Conservation (phyloP, 2,113 vertebrate species). For the Symphodus melops region DNA sequence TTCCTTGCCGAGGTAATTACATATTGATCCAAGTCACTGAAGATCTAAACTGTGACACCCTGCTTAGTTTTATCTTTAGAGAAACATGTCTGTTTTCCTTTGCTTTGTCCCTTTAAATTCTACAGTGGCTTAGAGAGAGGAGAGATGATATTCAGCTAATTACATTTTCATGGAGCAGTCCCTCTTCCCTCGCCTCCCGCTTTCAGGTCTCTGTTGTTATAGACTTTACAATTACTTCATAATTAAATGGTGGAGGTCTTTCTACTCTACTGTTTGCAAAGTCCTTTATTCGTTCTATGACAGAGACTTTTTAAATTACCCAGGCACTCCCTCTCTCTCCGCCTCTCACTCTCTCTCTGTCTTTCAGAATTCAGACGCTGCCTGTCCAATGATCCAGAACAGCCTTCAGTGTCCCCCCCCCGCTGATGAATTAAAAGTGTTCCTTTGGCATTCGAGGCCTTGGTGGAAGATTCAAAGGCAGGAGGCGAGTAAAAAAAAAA, state of each 20-base stretch:
- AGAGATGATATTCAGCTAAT: constrained; percentile 75
- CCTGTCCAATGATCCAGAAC: constrained; percentile 76
- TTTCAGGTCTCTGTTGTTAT: constrained; percentile 67
- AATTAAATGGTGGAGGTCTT: constrained; percentile 76
- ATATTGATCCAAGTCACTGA: constrained; percentile 76
- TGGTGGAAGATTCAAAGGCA: constrained; percentile 61
- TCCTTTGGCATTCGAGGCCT: constrained; percentile 62
- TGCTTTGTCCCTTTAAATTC: constrained; percentile 42
- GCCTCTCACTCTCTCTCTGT: constrained; percentile 42
- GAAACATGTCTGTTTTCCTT: constrained; percentile 45
- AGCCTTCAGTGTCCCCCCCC: constrained; percentile 62
- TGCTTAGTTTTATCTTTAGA: constrained; percentile 70
- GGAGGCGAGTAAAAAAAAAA: constrained; percentile 36
- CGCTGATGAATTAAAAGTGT: constrained; percentile 73
- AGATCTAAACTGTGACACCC: constrained; percentile 74
- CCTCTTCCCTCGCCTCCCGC: constrained; percentile 61
- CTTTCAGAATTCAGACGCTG: constrained; percentile 64
- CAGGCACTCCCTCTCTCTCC: constrained; percentile 55
- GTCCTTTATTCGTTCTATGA: constrained; percentile 69
- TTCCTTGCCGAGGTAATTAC: constrained; percentile 74
- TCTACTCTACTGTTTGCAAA: constrained; percentile 64
- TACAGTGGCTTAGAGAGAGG: constrained; percentile 43
- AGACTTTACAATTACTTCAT: constrained; percentile 76
- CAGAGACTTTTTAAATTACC: constrained; percentile 72
- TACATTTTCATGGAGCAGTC: constrained; percentile 69